Conservation (phyloP, 2,888 invertebrate genomes). For the Tenthredo distinguenda region DNA sequence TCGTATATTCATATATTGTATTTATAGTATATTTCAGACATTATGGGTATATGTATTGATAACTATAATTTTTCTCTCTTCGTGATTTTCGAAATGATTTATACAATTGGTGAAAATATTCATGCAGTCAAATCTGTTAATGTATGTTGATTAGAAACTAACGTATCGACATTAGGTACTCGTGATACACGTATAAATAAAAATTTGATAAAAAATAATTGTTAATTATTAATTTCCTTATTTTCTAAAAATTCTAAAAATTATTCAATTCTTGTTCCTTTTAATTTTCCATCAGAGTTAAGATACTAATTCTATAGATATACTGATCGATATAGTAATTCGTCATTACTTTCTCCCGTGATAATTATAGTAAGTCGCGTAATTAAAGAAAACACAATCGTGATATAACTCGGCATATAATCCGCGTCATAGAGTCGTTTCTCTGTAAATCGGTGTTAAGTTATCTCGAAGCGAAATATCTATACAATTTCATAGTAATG, state of each 20-base stretch:
- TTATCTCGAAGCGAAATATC: not conserved
- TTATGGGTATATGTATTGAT: not conserved
- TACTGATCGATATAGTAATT: not conserved
- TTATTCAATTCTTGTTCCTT: not conserved
- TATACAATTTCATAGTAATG: slow-evolving; percentile 20
- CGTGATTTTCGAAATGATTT: not conserved
- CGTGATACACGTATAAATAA: not conserved
- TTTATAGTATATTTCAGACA: not conserved
- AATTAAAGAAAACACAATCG: not conserved
- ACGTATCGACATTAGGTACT: not conserved
- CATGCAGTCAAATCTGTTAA: not conserved
- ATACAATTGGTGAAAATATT: not conserved
- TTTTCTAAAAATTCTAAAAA: not conserved
- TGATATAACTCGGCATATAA: not conserved
- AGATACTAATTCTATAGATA: not conserved
- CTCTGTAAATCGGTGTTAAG: not conserved
- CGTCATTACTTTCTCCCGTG: not conserved
- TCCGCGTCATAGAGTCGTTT: slow-evolving; percentile 18
- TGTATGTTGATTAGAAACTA: not conserved
- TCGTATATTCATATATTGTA: not conserved
- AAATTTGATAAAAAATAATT: not conserved
- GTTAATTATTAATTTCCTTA: not conserved
- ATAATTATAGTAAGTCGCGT: not conserved
- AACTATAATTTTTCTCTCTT: not conserved
- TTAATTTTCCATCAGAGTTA: not conserved